Conservation (phyloP, 2,888 invertebrate species). For the Acanthopleura granulata region DNA sequence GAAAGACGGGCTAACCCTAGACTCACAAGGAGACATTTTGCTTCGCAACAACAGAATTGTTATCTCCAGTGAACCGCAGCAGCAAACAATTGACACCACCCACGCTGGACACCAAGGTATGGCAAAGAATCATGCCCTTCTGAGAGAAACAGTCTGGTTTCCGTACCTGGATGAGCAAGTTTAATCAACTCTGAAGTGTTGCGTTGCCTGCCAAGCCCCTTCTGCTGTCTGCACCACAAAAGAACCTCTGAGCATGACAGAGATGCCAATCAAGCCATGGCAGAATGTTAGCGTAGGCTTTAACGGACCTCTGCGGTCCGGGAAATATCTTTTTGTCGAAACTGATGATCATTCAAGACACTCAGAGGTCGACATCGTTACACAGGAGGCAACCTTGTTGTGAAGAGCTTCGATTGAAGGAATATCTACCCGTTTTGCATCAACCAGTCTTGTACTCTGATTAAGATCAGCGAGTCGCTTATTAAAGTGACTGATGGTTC, state of each 20-base stretch:
- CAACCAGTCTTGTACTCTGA: too few species aligned
- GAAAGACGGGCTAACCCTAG: too few species aligned
- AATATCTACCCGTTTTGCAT: too few species aligned
- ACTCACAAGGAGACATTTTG: too few species aligned
- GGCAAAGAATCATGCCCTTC: not conserved
- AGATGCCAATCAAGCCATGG: not conserved
- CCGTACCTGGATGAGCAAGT: not conserved
- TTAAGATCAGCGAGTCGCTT: too few species aligned
- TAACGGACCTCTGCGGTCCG: not conserved
- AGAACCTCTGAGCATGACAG: slow-evolving; percentile 12
- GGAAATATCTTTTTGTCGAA: not conserved
- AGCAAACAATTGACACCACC: not conserved
- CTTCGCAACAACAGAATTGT: too few species aligned
- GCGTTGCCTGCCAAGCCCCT: slow-evolving; percentile 7
- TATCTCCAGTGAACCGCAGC: too few species aligned
- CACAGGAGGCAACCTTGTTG: too few species aligned
- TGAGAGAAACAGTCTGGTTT: slow-evolving; percentile 3
- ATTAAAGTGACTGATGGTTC: too few species aligned
- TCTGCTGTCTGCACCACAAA: not conserved
- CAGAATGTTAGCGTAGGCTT: slow-evolving; percentile 13
- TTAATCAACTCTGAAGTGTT: not conserved
- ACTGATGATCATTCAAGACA: not conserved
- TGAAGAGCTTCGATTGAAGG: too few species aligned
- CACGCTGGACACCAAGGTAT: not conserved
- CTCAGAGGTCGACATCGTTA: not conserved